Evolutionary conservation across 2,888 invertebrate genomes (phyloP).

Genomic region (Megaustenia siamemsis): DNA sequence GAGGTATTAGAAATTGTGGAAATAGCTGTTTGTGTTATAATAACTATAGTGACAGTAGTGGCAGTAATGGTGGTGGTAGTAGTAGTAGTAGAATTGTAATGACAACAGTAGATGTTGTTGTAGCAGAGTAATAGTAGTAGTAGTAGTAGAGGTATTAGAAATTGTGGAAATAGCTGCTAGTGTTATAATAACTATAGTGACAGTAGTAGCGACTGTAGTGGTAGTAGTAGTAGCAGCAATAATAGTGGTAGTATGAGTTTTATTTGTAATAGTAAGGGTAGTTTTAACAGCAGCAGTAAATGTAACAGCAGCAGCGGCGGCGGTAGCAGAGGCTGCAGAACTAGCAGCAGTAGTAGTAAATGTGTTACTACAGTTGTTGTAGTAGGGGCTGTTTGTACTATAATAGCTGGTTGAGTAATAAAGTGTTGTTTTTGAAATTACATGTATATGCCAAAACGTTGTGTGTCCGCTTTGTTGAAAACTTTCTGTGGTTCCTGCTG

Average conservation of each 20-base stretch:
- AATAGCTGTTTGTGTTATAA: no score
- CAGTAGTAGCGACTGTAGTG: background rate
- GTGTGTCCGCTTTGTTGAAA: no score
- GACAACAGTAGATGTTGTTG: no score
- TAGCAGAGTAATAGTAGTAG: background rate
- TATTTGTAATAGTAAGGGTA: background rate
- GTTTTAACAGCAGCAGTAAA: background rate
- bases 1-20: no score
- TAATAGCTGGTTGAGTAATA: no score
- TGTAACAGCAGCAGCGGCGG: background rate
- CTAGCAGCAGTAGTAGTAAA: background rate
- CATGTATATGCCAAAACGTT: no score
- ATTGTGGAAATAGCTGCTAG: background rate
- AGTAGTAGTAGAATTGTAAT: no score
- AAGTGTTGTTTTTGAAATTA: no score
- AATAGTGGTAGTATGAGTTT: background rate
- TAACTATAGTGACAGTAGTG: no score
- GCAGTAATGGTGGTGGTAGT: no score
- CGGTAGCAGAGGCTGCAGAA: background rate
- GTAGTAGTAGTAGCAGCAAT: background rate
- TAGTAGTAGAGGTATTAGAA: background rate
- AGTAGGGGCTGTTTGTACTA: no score
- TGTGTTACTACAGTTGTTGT: background rate
- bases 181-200: background rate
- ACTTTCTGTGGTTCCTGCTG: no score